These are phyloP conservation scores for Spisula subtruncata DNA, from an alignment of 2,888 invertebrate genomes.

Conservation along the genomic window DNA sequence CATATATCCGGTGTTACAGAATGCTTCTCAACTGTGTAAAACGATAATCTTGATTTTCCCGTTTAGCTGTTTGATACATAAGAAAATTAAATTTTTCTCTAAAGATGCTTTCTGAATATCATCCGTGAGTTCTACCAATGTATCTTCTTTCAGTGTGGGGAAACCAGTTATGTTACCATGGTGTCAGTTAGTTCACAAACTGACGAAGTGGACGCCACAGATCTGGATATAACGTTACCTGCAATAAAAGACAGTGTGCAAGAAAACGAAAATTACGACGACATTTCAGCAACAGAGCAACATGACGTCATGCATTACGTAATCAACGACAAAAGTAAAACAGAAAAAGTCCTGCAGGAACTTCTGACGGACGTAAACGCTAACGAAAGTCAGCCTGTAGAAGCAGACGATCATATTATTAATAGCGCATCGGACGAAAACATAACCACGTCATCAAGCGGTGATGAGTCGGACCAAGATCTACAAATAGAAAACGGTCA, in stretches of 20 bases:
- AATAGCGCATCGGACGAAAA: constrained; percentile 52
- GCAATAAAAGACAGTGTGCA: neutral
- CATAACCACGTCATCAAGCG: constrained; percentile 49
- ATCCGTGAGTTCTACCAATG: too few species aligned
- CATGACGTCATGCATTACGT: constrained; percentile 49
- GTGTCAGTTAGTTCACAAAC: constrained; percentile 64
- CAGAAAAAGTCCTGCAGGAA: neutral
- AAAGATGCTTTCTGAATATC: too few species aligned
- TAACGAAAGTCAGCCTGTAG: neutral
- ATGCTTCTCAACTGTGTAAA: too few species aligned
- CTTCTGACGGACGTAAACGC: neutral
- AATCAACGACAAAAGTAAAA: constrained; percentile 31
- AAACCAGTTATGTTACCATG: constrained; percentile 42
- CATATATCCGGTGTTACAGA: too few species aligned
- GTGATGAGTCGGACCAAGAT: constrained; percentile 57
- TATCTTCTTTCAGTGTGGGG: constrained; percentile 50
- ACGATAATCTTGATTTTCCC: too few species aligned
- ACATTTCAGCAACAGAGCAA: constrained; percentile 44
- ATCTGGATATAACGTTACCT: neutral
- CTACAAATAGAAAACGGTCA: constrained; percentile 40
- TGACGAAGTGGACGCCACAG: neutral
- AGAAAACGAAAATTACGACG: neutral
- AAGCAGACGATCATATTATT: constrained; percentile 24
- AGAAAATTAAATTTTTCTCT: too few species aligned
- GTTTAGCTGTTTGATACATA: too few species aligned